phyloP scores from a whole-genome alignment of 1,140 invertebrate genomes.

The Marisa cornuarietis region DNA sequence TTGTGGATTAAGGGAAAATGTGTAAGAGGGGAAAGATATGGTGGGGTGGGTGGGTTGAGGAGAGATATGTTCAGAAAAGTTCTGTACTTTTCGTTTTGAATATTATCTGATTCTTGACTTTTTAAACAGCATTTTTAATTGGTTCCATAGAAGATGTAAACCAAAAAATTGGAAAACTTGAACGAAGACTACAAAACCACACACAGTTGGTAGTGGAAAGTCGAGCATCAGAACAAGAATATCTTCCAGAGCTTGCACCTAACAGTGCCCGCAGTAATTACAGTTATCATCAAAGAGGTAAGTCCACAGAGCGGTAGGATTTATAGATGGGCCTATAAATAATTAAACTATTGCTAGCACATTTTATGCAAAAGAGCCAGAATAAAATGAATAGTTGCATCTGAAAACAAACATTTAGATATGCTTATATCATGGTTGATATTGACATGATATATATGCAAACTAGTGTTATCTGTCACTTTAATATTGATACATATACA shows the following conservation, averaged over 20 bases:
- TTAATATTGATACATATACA: too few species aligned
- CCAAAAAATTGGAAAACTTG: slow-evolving; percentile 57
- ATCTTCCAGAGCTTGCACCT: slow-evolving; percentile 29
- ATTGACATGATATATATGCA: too few species aligned
- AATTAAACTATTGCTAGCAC: too few species aligned
- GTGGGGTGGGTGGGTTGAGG: too few species aligned
- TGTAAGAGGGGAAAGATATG: too few species aligned
- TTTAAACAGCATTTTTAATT: slow-evolving; percentile 61
- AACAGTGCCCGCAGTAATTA: slow-evolving; percentile 47
- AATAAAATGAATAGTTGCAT: too few species aligned
- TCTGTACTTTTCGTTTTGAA: neutral
- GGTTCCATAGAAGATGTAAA: slow-evolving; percentile 63
- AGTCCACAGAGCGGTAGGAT: neutral
- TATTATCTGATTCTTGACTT: slow-evolving; percentile 37
- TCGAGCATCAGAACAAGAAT: slow-evolving; percentile 46
- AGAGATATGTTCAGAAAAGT: neutral
- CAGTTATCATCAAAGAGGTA: slow-evolving; percentile 51
- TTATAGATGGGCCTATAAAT: neutral
- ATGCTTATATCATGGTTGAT: too few species aligned
- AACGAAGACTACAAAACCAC: slow-evolving; percentile 57
- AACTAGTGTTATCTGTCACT: too few species aligned
- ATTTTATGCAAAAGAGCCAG: too few species aligned
- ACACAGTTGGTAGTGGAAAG: slow-evolving; percentile 58
- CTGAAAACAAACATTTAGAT: too few species aligned
- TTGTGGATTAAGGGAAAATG: too few species aligned